Percentiles rank a stretch among this genome's conserved stretches.
phyloP scores from a whole-genome alignment of 2,113 vertebrate genomes.

The Cavia porcellus region DNA sequence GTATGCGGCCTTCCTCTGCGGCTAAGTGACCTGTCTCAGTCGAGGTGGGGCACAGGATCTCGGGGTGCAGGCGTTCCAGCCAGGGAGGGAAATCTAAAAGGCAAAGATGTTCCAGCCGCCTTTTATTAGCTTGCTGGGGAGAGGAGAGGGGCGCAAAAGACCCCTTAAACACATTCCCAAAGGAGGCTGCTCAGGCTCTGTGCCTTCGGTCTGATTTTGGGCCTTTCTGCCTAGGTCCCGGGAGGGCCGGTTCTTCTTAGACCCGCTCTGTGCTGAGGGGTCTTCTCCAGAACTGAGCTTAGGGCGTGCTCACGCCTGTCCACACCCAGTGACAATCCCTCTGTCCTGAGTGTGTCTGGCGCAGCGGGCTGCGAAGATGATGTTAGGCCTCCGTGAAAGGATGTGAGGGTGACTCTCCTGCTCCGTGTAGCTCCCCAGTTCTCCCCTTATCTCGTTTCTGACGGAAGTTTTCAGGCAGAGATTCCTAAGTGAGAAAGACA shows the following conservation, averaged over 20 bases:
- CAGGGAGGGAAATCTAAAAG: neutral
- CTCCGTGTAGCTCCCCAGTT: neutral
- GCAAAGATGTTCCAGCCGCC: neutral
- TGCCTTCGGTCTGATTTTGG: neutral
- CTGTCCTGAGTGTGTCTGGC: too few relatives aligned
- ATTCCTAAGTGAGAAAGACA: neutral
- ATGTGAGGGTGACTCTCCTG: neutral
- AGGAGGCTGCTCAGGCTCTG: neutral
- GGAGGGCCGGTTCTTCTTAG: neutral
- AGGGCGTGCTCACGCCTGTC: neutral
- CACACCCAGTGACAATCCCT: neutral
- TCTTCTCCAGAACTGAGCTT: neutral
- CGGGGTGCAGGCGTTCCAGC: neutral
- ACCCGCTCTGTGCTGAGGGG: neutral
- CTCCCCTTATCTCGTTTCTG: neutral
- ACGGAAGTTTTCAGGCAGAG: slow-evolving; percentile 14
- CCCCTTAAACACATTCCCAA: neutral
- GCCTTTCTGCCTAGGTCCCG: neutral
- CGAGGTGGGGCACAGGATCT: neutral
- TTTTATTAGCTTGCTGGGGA: neutral
- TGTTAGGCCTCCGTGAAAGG: neutral
- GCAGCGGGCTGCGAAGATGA: neutral
- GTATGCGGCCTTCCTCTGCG: neutral
- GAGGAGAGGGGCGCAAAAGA: neutral
- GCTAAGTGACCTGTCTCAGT: neutral